A percentile compares a stretch with the other conserved stretches of the same genome.
Conservation (phyloP, 2,797 vertebrate species). For the Heterohyrax brucei region DNA sequence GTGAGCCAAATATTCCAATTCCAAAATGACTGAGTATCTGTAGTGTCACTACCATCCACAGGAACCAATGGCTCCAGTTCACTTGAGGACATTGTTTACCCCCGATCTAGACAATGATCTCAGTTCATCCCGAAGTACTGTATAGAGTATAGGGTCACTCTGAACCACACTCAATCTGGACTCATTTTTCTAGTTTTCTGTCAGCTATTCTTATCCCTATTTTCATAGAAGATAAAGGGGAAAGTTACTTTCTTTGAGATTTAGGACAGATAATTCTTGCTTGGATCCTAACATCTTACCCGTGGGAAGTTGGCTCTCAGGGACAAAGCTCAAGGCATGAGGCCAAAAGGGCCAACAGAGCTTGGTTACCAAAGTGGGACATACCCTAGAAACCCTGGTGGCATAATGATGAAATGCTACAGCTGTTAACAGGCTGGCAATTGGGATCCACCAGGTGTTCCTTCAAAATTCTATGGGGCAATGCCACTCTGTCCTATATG, state of each 20-base stretch:
- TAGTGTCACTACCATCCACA: neutral
- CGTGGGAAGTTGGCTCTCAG: neutral
- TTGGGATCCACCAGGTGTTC: too few species aligned
- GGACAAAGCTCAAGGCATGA: neutral
- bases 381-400: neutral
- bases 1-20: neutral
- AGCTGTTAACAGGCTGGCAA: too few species aligned
- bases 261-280: rapidly evolving
- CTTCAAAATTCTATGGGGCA: too few species aligned
- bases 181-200: neutral
- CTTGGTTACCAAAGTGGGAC: neutral
- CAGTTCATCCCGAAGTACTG: neutral
- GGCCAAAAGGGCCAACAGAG: neutral
- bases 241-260: neutral
- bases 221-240: neutral
- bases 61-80: neutral
- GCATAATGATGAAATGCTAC: too few species aligned
- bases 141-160: rapidly evolving
- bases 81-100: neutral
- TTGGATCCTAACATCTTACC: neutral
- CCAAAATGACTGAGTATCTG: neutral
- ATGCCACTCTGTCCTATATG: too few species aligned
- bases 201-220: neutral
- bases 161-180: neutral
- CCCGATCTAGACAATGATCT: neutral